Evolutionary conservation across 2,113 vertebrate species (phyloP), one percentile per base, ranked within the genome.

Genomic region (Natator depressus): DNA sequence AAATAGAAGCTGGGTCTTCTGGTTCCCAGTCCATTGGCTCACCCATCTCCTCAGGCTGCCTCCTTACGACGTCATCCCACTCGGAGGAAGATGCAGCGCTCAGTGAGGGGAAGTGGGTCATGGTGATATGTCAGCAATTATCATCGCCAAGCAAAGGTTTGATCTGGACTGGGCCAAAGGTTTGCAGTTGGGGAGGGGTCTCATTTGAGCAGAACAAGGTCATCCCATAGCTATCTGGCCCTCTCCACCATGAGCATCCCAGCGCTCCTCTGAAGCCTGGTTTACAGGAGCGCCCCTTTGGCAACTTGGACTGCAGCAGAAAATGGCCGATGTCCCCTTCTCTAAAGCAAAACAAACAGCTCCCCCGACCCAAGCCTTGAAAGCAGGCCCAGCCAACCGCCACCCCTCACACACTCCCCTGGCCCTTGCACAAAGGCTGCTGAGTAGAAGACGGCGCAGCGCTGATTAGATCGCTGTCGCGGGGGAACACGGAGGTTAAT

Each of bases 401-500:
- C 59, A 54, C 12, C 31, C 10, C 3, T n/a, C 3, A 1, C 6
- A 0, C 24, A 9, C 4, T 55, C 91, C 93, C 76, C 9, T 6
- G 29, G 57, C 53, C 8, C 4, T 6, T 29, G 27, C 22, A 27
- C 62, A 38, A n/a, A 90, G 89, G 78, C 94, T 31, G 50, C 49
- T 46, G 93, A 92, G 93, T 51, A 3, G 90, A 88, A 89, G 89
- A 84, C 46, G 92, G 94, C 86, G 92, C 91, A 59, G 93, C 16
- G 29, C 94, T 96, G 98, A 98, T 98, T 97, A 98, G 98, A 98
- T 98, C 98, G 80, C 93, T 98, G 97, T 98, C 98, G 97, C 93
- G 62, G 51, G 94, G 97, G 98, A 96, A 96, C 94, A 75, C 82
- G 80, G 94, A 98, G 98, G 98, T 98, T 98, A 98, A 98, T 98